Conservation (phyloP, 35 echinoderm and acorn worm species). For the Ophioderma brevispina region DNA sequence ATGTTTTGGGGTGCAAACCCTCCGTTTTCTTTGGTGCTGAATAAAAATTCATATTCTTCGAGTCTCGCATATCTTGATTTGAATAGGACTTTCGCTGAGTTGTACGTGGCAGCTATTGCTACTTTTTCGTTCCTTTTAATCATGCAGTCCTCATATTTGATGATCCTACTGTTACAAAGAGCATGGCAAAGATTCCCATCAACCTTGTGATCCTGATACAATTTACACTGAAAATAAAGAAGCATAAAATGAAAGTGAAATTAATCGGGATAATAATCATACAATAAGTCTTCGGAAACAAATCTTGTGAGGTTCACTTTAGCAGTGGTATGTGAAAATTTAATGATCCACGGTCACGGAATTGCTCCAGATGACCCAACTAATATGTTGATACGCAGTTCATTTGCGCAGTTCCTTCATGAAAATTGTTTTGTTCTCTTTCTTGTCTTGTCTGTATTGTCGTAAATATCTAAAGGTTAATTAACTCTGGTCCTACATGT, state of each 20-base stretch:
- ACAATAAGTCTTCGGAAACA: no score
- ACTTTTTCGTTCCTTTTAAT: constrained; percentile 49
- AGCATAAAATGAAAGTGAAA: neutral
- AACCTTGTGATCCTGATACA: constrained; percentile 35
- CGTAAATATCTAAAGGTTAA: no score
- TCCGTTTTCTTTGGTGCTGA: neutral
- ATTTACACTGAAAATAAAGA: constrained; percentile 37
- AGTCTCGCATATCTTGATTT: constrained; percentile 55
- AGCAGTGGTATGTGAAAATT: no score
- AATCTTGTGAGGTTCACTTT: no score
- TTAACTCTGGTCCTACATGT: no score
- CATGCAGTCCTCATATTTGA: constrained; percentile 60
- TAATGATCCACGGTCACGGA: no score
- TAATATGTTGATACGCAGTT: no score
- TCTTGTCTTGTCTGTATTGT: no score
- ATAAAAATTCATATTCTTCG: constrained; percentile 12
- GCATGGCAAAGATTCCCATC: constrained; percentile 57
- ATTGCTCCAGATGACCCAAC: no score
- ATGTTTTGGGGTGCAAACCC: constrained; percentile 5
- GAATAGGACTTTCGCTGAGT: constrained; percentile 22
- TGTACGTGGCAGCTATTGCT: constrained; percentile 22
- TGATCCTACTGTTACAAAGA: constrained; percentile 13
- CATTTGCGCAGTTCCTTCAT: no score
- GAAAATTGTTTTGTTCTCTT: no score
- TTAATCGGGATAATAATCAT: no score